A percentile compares a stretch with the other conserved stretches of the same genome.
Evolutionary conservation across 2,888 invertebrate genomes (phyloP).

Genomic region (Autographa pulchrina): DNA sequence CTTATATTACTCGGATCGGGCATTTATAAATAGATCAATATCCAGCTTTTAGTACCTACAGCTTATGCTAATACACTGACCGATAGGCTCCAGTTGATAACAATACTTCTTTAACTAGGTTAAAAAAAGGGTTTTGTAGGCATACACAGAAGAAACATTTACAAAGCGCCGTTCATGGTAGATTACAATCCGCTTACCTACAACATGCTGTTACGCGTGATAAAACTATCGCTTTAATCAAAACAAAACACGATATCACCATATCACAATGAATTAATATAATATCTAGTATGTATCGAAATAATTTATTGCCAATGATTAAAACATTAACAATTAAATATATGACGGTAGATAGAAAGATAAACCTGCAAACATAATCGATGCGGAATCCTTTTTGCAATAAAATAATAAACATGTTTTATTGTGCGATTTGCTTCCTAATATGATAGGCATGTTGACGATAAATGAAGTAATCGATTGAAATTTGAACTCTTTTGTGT

Average conservation of each 20-base stretch:
- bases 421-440: background rate
- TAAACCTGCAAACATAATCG: background rate
- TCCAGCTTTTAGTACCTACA: too few species aligned
- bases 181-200: background rate
- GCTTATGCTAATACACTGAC: too few species aligned
- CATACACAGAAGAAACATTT: background rate
- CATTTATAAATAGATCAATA: too few species aligned
- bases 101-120: too few species aligned
- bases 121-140: too few species aligned
- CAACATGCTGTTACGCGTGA: background rate
- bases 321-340: constrained; percentile 4
- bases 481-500: background rate
- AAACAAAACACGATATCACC: background rate
- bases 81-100: too few species aligned
- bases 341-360: background rate
- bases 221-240: background rate
- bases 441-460: background rate
- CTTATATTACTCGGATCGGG: too few species aligned
- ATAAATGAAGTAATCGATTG: background rate
- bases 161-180: background rate
- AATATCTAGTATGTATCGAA: background rate
- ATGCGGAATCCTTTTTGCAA: background rate
- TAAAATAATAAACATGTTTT: background rate
- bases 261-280: background rate
- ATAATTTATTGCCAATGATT: constrained; percentile 24